Evolutionary conservation across 2,888 invertebrate species (phyloP), one percentile per base, ranked within the genome.

Genomic region (Trissoscelio sp.): DNA sequence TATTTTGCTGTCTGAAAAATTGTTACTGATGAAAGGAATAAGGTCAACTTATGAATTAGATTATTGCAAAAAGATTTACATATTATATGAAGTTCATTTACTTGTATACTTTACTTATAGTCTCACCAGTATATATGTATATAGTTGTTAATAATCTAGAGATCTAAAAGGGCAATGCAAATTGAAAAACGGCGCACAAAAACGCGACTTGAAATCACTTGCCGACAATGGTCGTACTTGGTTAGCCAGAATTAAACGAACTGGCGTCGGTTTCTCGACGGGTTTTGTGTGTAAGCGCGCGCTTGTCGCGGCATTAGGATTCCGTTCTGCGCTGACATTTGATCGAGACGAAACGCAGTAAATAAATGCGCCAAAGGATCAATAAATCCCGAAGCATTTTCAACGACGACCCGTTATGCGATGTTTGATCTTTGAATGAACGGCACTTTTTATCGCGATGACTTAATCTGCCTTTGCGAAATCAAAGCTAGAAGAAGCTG

Each of bases 391-490:
- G 20, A 44, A 67, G 53, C 39, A 22, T 48, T 78, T 74, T 67
- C 67, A 39, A 67, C 20, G 53, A 42, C 18, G 62, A 28, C 16
- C 46, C 62, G 46, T 62, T 62, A 62, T 39, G 55, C 39, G 67
- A 44, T 42, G 67, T 67, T 55, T 67, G 67, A 67, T 67, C 67
- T 55, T 55, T 55, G 34, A 55, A 42, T 55, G 67, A 28, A 39
- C 24, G 18, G 37, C 12, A 48, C 34, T 55, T 67, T 62, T 57
- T 57, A 46, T 46, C 69, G 67, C 66, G 39, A 67, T 31, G 57
- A 69, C 69, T 69, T 69, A 69, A 69, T 69, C 46, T 12, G 53
- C 42, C 69, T 69, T 69, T 69, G 69, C 69, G 69, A 67, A 67
- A 55, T 55, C 67, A 67, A 67, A 67, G 67, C 28, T 37, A 39